Evolutionary conservation across 2,113 vertebrate genomes (phyloP), one percentile per base, ranked within the genome.

Genomic region (Grammomys surdaster): DNA sequence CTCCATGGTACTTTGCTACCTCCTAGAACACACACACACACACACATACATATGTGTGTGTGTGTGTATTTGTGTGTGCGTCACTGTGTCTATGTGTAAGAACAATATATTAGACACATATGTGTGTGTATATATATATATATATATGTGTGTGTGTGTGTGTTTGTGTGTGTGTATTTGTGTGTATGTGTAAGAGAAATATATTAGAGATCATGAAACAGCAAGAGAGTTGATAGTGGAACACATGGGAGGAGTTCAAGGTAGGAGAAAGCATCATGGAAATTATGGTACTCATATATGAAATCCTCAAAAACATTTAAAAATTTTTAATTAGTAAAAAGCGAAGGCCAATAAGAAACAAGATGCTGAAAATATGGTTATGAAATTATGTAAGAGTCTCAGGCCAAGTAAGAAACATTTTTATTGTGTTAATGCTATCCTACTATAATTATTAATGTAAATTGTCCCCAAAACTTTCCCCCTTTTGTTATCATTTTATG

Each of bases 371-470:
- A 46, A 82, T 65, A 65, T 69, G 33, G 72, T 78, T 33, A 77
- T 43, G 95, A 67, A 75, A 10, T 63, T 73, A 75, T 95, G 11
- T 40, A 88, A 94, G 26, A 4, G 1, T 73, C 11, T 43, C 63
- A 77, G 26, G 16, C 3, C 51, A 70, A 46, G 17, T 81, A 48
- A 88, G 19, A 10, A 9, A 58, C 40, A 78, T 3, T 81, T 7
- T 81, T 72, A 31, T 36, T 88, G 13, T 56, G 22, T 73, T 87
- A 89, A 75, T 28, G 0, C 8, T 31, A 69, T 91, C 90, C 36
- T 93, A 43, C 36, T 93, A 43, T 9, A 89, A 72, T 65, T 91
- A 54, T 90, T 82, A 77, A n/a, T 81, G 65, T 82, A 91, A 22
- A 60, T 88, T 48, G 91, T 73, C 36, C 33, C 4, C 36, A 63